Percentiles rank a stretch among this genome's conserved stretches.
These are phyloP conservation scores for Tokudaia tokunoshimensis DNA, from an alignment of 2,797 vertebrate species.

Conservation along the genomic window DNA sequence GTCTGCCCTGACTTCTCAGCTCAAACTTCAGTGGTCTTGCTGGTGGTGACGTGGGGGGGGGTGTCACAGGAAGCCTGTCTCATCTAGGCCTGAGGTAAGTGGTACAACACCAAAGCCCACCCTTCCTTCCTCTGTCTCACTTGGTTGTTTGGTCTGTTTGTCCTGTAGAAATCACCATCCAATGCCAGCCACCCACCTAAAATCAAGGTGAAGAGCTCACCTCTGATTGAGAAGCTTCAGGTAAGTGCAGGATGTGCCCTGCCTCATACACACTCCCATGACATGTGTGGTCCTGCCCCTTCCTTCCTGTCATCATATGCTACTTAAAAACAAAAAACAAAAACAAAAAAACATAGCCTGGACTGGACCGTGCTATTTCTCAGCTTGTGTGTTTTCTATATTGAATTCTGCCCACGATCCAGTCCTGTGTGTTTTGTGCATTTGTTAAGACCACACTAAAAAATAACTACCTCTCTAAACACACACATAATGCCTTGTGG, in stretches of 20 bases:
- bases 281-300: neutral
- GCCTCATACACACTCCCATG: fast-evolving
- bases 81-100: fast-evolving
- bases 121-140: neutral
- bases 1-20: neutral
- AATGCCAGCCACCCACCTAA: conserved; percentile 84
- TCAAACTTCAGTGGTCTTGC: neutral
- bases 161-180: conserved; percentile 86
- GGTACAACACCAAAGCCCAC: neutral
- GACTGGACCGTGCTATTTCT: neutral
- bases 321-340: neutral
- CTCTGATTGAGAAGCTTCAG: conserved; percentile 92
- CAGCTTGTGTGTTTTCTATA: neutral
- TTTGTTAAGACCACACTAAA: neutral
- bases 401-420: neutral
- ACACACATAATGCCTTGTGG: too few relatives aligned
- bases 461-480: neutral
- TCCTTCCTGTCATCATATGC: neutral
- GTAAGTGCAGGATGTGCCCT: conserved; percentile 76
- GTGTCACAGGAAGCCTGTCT: neutral
- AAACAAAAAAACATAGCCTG: neutral
- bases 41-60: neutral
- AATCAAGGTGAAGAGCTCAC: conserved; percentile 91
- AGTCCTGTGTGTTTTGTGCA: neutral
- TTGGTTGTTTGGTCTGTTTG: conserved; percentile 56